Evolutionary conservation across 2,797 vertebrate species (phyloP), one percentile per base, ranked within the genome.

Genomic region (Acanthornis magna): DNA sequence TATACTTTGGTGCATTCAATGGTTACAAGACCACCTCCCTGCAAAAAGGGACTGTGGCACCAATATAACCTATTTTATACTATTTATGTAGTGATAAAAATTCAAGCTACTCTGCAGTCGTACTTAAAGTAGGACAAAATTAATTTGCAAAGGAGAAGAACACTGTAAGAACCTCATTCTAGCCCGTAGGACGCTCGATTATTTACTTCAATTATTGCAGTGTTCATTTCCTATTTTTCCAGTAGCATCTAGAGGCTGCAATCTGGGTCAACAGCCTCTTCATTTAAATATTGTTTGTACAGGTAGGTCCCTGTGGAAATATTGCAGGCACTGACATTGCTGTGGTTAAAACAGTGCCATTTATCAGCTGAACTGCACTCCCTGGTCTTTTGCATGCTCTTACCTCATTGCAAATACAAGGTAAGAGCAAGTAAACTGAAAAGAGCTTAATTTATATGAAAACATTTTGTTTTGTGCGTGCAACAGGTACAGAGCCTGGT

Each of bases 311-410:
- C 43, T 48, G 58, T 65, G 66, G 72, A 83, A 79, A 70, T 82
- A 51, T 1, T 32, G 29, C 57, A 43, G 50, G 27, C 7, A 17
- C 47, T 57, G 58, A 38, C 1, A 4, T 73, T 81, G 45, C n/a
- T 22, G 34, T 72, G 70, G 29, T 13, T 83, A 80, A 74, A n/a
- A 36, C 48, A 66, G 27, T 32, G 57, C 40, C 32, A 17, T 62
- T 90, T 51, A 85, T 70, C 85, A 73, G 50, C 71, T 89, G 8
- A 91, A 84, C n/a, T 77, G 36, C 66, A 50, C 36, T 66, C 40
- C 12, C 26, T 22, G 36, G 21, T 73, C n/a, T 70, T 82, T 62
- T 30, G 18, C 47, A 13, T 13, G 9, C 29, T 42, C 38, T 75
- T 68, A 34, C 29, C 32, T 32, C 45, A 10, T 5, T 63, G 30